Percentiles rank a stretch among this genome's conserved stretches.
Evolutionary conservation across 2,888 invertebrate genomes (phyloP).

Genomic region (Tubulanus polymorphus): DNA sequence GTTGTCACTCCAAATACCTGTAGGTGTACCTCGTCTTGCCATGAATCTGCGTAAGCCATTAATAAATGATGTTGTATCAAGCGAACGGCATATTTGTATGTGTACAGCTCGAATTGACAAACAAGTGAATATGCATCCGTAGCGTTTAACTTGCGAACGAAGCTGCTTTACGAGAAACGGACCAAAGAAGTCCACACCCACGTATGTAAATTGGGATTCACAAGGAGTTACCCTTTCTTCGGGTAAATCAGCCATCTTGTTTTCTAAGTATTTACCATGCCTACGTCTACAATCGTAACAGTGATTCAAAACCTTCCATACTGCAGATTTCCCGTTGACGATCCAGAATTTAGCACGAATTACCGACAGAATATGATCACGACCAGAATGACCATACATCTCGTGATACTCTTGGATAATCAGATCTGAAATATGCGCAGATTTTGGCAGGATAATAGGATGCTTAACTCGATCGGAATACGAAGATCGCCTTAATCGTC

Average conservation of each 20-base stretch:
- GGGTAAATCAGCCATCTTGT: slow-evolving; percentile 10
- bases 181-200: slow-evolving; percentile 10
- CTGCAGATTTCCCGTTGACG: neutral
- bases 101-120: slow-evolving; percentile 14
- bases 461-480: neutral
- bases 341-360: slow-evolving; percentile 8
- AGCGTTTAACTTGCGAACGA: slow-evolving; percentile 4
- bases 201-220: neutral
- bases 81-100: slow-evolving; percentile 1
- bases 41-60: slow-evolving; percentile 8
- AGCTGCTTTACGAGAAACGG: slow-evolving; percentile 3
- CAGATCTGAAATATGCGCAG: neutral
- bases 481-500: neutral
- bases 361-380: slow-evolving; percentile 1
- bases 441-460: slow-evolving; percentile 2
- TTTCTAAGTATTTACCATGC: neutral
- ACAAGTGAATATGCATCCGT: too few relatives aligned
- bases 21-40: neutral
- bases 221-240: neutral
- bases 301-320: neutral
- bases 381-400: slow-evolving; percentile 3
- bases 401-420: slow-evolving; percentile 1
- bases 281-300: slow-evolving; percentile 1
- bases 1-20: slow-evolving; percentile 7
- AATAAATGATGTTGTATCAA: slow-evolving; percentile 7